These are phyloP conservation scores for Beris chalybata DNA, from an alignment of 2,888 invertebrate genomes.

Conservation along the genomic window DNA sequence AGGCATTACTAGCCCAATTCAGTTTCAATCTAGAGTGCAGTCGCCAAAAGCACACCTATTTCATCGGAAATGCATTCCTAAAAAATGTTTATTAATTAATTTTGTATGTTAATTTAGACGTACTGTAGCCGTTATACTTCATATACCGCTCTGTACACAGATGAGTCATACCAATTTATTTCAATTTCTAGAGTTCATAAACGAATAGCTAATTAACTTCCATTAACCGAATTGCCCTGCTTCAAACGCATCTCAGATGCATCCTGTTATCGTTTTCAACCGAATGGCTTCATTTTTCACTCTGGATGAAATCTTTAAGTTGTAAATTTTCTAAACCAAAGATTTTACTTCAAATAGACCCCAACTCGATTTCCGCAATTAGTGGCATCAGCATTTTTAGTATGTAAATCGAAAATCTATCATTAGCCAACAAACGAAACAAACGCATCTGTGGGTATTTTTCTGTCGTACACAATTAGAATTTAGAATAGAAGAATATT, in stretches of 20 bases:
- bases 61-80: no score
- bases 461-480: constrained; percentile 5
- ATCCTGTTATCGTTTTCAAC: constrained; percentile 20
- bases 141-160: no score
- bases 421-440: neutral
- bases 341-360: constrained; percentile 29
- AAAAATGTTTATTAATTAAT: no score
- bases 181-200: no score
- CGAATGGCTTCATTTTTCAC: constrained; percentile 10
- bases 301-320: neutral
- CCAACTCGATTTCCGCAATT: constrained; percentile 28
- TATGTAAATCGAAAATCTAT: neutral
- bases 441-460: neutral
- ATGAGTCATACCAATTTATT: no score
- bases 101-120: no score
- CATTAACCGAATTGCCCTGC: constrained; percentile 15
- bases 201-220: constrained; percentile 25
- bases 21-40: no score
- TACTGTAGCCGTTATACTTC: no score
- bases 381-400: constrained; percentile 15
- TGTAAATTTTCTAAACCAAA: constrained; percentile 24
- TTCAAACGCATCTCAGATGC: constrained; percentile 14
- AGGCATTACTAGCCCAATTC: no score
- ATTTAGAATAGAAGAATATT: constrained; percentile 20
- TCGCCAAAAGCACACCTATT: no score